Conservation (phyloP, 2,888 invertebrate species). For the Eristalis intricaria region DNA sequence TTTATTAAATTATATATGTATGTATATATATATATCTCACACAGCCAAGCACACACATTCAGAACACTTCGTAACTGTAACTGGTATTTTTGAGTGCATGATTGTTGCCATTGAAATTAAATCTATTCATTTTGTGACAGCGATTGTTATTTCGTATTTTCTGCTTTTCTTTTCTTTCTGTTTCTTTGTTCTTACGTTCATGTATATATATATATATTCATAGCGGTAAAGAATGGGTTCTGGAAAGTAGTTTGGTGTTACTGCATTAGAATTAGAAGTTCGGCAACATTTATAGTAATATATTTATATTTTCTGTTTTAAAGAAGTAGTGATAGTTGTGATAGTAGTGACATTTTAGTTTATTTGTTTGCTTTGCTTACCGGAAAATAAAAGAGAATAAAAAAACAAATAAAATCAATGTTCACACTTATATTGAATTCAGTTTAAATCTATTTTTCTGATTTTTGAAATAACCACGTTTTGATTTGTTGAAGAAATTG, state of each 20-base stretch:
- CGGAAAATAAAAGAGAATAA: not conserved
- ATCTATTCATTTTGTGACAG: slow-evolving; percentile 56
- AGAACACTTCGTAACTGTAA: not conserved
- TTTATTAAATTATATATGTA: not conserved
- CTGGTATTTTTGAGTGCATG: slow-evolving; percentile 1
- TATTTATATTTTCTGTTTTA: not conserved
- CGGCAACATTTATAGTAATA: slow-evolving; percentile 42
- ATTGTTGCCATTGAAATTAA: slow-evolving; percentile 13
- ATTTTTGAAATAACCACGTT: slow-evolving; percentile 31
- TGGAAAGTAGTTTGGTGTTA: slow-evolving; percentile 49
- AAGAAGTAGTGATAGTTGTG: slow-evolving; percentile 15
- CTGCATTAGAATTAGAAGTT: slow-evolving; percentile 19
- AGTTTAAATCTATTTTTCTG: slow-evolving; percentile 49
- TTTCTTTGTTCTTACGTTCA: not conserved
- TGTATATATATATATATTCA: slow-evolving; percentile 37
- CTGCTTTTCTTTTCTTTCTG: not conserved
- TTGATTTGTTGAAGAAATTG: slow-evolving; percentile 39
- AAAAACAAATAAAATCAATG: slow-evolving; percentile 40
- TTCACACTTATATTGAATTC: slow-evolving; percentile 50
- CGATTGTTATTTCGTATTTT: not conserved
- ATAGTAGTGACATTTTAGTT: slow-evolving; percentile 18
- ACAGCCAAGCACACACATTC: not conserved
- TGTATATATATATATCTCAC: not conserved
- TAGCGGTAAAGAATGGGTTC: slow-evolving; percentile 22
- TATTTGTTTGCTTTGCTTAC: slow-evolving; percentile 3